These are phyloP conservation scores for Didymodactylos carnosus DNA, from an alignment of 2,888 invertebrate genomes.

Conservation along the genomic window DNA sequence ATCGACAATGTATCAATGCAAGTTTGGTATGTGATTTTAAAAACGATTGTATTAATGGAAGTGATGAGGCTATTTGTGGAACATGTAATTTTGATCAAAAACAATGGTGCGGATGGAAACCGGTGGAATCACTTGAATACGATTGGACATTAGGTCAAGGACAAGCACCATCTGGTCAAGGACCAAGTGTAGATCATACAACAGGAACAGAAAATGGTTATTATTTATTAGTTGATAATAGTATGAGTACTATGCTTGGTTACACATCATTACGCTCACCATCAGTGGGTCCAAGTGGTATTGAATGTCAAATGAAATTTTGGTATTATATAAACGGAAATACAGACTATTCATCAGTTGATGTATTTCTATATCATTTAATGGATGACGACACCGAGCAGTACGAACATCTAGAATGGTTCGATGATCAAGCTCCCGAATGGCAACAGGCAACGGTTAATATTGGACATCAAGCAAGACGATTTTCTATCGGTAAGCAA, in stretches of 20 bases:
- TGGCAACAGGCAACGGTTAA: background rate
- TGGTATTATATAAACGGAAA: conserved; percentile 9
- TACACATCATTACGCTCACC: background rate
- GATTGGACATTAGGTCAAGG: background rate
- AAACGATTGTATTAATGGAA: conserved; percentile 16
- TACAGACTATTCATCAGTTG: no score
- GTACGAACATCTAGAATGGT: background rate
- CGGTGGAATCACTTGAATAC: background rate
- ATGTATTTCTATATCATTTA: no score
- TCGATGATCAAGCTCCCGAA: background rate
- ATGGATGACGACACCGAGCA: no score
- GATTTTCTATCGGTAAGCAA: background rate
- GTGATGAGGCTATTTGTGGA: conserved; percentile 18
- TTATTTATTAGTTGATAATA: background rate
- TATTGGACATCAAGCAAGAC: background rate
- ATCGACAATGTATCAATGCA: conserved; percentile 1
- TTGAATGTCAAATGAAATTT: conserved; percentile 10
- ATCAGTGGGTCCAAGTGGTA: background rate
- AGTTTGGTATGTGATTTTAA: conserved; percentile 18
- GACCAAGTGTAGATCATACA: conserved; percentile 12
- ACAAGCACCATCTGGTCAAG: background rate
- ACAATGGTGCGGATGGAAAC: conserved; percentile 8
- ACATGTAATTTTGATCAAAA: conserved; percentile 22
- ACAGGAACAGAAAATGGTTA: conserved; percentile 3
- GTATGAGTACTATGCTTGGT: background rate